Evolutionary conservation across 2,797 vertebrate genomes (phyloP).

Genomic region (Ctenopoma multispine): DNA sequence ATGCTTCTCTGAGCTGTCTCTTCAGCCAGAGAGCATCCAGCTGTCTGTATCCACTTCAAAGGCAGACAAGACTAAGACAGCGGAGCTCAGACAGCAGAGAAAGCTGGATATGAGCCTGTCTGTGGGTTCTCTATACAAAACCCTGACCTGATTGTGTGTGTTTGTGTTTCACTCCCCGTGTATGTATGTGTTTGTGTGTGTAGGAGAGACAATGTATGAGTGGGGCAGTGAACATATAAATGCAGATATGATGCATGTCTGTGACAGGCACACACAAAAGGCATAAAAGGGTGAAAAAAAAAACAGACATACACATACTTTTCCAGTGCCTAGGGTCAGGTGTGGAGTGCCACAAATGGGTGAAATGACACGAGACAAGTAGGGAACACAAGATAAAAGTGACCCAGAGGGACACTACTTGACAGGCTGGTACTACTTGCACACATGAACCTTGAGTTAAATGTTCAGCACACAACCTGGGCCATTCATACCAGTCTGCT

Average conservation of each 20-base stretch:
- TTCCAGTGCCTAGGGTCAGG: constrained; percentile 41
- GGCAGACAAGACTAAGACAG: constrained; percentile 57
- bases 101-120: constrained; percentile 52
- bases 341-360: constrained; percentile 32
- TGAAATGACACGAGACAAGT: constrained; percentile 35
- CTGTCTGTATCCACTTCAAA: constrained; percentile 74
- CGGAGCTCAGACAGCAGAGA: constrained; percentile 56
- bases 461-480: background rate
- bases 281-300: background rate
- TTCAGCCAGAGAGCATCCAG: constrained; percentile 58
- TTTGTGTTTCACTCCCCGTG: constrained; percentile 2
- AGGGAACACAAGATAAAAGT: constrained; percentile 46
- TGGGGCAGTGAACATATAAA: constrained; percentile 14
- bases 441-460: constrained; percentile 20
- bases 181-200: constrained; percentile 9
- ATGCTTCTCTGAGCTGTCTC: constrained; percentile 60
- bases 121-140: constrained; percentile 63
- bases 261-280: constrained; percentile 45
- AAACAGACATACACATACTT: background rate
- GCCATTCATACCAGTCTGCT: constrained; percentile 31
- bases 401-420: constrained; percentile 18
- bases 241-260: constrained; percentile 37
- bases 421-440: constrained; percentile 15
- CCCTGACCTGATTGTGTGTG: constrained; percentile 56
- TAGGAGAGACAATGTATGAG: background rate